Base-by-base conservation (phyloP, 2,113 vertebrate species). In the Phodopus roborovskii region DNA sequence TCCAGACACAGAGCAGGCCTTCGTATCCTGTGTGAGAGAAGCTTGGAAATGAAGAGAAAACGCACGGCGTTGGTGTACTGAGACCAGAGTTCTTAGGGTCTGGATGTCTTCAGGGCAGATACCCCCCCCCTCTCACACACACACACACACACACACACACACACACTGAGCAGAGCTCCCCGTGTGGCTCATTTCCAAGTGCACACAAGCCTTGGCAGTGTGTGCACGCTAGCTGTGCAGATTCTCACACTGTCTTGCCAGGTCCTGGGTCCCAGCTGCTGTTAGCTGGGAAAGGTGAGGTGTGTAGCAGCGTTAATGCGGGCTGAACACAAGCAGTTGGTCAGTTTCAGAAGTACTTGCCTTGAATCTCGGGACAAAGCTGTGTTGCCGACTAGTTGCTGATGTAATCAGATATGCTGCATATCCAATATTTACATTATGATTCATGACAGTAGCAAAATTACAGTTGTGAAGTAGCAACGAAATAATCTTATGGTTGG, bases 211-310 rank as follows among this genome's bases (percentile, higher is more conserved):
- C 26, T 82, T 39, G 56, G 56, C 53, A 26, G 20, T n/a, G 53
- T 58, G 20, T 19, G n/a, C 24, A 77, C 6, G 9, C 30, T n/a
- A 20, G 13, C 74, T 0, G 6, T 33, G 7, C 30, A 56, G n/a
- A 64, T 58, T 4, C 58, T 33, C 90, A 0, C 22, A 1, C 0
- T 0, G 6, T 2, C 10, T 56, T 19, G 30, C 48, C 62, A 1
- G 15, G 39, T 20, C 48, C 36, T 12, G 3, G 20, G 3, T 74
- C 5, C 7, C 20, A 13, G 66, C 60, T 71, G 15, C 71, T 42
- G 0, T 1, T 9, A 7, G 26, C 13, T 13, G 7, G 24, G 11
- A 0, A 10, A 56, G 62, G 42, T 50, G 20, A 36, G 62, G 17
- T 36, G 10, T 66, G 24, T 12, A 70, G 16, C 56, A 26, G 17